phyloP scores from a whole-genome alignment of 2,113 vertebrate species.

The Alouatta palliata region DNA sequence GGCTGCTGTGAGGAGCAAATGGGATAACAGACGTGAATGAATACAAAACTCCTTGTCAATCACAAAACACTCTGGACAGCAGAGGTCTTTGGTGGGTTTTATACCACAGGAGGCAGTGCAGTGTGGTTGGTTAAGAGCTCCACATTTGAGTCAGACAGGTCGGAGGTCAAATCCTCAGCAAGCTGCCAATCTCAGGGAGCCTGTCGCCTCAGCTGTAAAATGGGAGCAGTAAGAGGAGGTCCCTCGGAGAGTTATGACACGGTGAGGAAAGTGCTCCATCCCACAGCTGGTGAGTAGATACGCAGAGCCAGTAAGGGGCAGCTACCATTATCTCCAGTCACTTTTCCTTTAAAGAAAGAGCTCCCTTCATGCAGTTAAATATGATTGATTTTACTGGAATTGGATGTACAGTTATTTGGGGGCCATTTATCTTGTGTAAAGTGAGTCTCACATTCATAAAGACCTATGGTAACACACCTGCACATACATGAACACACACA shows the following conservation, averaged over 20 bases:
- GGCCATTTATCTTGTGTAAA: slow-evolving; percentile 56
- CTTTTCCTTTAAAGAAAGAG: background rate
- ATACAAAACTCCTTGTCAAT: background rate
- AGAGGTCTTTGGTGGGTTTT: background rate
- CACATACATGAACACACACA: background rate
- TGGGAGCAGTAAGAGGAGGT: background rate
- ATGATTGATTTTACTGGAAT: slow-evolving; percentile 52
- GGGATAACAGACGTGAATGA: fast-evolving
- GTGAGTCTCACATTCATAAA: slow-evolving; percentile 1
- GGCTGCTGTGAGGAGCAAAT: background rate
- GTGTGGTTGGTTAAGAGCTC: background rate
- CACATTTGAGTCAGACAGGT: background rate
- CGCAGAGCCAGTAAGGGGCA: background rate
- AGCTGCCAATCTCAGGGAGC: background rate
- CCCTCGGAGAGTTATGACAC: background rate
- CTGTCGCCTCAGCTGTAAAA: background rate
- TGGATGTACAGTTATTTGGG: slow-evolving; percentile 31
- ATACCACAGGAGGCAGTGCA: background rate
- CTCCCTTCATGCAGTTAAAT: background rate
- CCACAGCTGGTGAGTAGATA: fast-evolving
- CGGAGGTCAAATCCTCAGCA: background rate
- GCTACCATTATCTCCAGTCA: background rate
- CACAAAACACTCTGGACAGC: background rate
- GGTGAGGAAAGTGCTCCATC: background rate
- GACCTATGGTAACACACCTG: background rate